Evolutionary conservation across 2,888 invertebrate species (phyloP).

Genomic region (Teleogryllus oceanicus): DNA sequence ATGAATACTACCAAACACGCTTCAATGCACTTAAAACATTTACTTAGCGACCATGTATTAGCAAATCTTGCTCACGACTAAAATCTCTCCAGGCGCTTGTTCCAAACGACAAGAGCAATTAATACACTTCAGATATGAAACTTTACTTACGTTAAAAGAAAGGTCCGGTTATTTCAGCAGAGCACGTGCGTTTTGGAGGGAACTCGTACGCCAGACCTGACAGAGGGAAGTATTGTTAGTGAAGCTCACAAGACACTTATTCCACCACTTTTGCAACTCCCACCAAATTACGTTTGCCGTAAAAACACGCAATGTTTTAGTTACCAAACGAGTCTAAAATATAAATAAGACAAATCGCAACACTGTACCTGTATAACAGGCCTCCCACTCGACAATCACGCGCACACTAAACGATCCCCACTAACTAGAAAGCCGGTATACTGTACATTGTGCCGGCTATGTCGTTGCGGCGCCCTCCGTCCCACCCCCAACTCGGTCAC

Average conservation of each 20-base stretch:
- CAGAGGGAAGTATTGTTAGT: not conserved
- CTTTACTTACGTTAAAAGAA: not conserved
- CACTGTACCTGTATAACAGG: not conserved
- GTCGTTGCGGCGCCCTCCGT: not conserved
- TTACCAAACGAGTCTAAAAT: too few relatives aligned
- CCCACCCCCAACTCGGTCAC: not conserved
- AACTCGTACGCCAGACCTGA: not conserved
- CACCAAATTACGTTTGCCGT: not conserved
- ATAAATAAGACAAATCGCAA: too few relatives aligned
- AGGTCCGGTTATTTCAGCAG: not conserved
- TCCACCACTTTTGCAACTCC: not conserved
- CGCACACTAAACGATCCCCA: not conserved
- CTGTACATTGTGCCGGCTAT: not conserved
- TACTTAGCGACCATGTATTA: too few relatives aligned
- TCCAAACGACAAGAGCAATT: too few relatives aligned
- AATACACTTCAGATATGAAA: too few relatives aligned
- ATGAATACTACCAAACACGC: too few relatives aligned
- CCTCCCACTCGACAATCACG: not conserved
- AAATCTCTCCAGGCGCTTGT: too few relatives aligned
- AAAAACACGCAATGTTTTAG: too few relatives aligned
- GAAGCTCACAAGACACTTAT: not conserved
- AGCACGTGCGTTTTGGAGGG: slow-evolving; percentile 23
- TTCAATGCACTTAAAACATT: too few relatives aligned
- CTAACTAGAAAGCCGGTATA: not conserved
- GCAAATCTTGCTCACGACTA: too few relatives aligned